Base-by-base conservation (phyloP, 1,140 invertebrate genomes). In the Augochlora pura region DNA sequence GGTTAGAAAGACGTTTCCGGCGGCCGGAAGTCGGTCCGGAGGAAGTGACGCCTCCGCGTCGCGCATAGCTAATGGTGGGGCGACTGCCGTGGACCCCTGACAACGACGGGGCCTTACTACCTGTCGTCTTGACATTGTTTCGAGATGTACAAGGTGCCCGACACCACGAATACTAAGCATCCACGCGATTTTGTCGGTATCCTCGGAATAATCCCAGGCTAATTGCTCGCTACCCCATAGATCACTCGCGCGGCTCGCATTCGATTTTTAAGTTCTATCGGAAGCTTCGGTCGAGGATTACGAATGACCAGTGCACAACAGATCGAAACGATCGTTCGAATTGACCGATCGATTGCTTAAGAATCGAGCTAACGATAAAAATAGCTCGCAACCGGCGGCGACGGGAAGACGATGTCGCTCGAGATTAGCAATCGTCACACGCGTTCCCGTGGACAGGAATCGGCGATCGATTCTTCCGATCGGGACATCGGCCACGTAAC, bases 1-100 rank as follows among this genome's bases (percentile, higher is more conserved):
- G 80, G 85, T 89, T 89, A 69, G 85, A 90, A 88, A 88, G 88
- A 90, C 88, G 86, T 90, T 92, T 92, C 91, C 91, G 90, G 90
- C 84, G 88, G 79, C 86, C 89, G 91, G 91, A 92, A 91, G 88
- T 79, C 88, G 74, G 68, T 21, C 62, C 81, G 73, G 79, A 90
- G 89, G 89, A 90, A 90, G 84, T 76, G 72, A 87, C 82, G 83
- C 77, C 77, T 78, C 71, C 78, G 83, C 83, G 89, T 87, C 77
- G 81, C 71, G 89, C 88, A 90, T 90, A 89, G 75, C 71, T 86
- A 88, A 88, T 88, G 68, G 59, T 71, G 71, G 69, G 80, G 42
- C 38, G 42, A 12, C 42, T 46, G 85, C n/a, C 46, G 75, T 76
- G 76, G 78, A 80, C 86, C 73, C 27, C 59, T 52, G 59, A 39